Percentiles rank a stretch among this genome's conserved stretches.
Evolutionary conservation across 2,797 vertebrate species (phyloP).

Genomic region (Florisuga fusca): DNA sequence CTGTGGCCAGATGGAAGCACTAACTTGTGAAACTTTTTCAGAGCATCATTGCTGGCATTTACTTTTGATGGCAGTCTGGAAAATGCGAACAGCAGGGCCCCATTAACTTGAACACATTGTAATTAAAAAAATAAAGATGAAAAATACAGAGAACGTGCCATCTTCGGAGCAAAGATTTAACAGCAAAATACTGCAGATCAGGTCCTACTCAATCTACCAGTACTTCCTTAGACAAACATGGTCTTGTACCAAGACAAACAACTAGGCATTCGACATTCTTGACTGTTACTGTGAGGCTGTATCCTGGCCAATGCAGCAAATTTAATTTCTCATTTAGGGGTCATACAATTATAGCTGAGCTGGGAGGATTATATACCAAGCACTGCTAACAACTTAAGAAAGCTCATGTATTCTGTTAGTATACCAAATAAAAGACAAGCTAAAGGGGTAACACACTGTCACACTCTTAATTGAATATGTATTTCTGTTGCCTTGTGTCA

Average conservation of each 20-base stretch:
- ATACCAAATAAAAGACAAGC: neutral
- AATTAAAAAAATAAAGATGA: neutral
- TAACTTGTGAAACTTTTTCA: conserved; percentile 12
- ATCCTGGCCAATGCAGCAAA: neutral
- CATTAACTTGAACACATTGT: neutral
- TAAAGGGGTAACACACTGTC: neutral
- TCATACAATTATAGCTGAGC: neutral
- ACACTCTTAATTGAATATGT: neutral
- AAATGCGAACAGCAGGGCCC: neutral
- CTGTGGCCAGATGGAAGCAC: neutral
- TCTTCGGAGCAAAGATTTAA: neutral
- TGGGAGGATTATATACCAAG: neutral
- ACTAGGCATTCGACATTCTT: neutral
- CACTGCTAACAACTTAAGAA: neutral
- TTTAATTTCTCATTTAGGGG: neutral
- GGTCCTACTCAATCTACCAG: neutral
- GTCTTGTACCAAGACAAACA: neutral
- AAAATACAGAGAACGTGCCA: neutral
- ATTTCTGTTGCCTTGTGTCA: neutral
- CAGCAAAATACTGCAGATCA: neutral
- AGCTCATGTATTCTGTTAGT: neutral
- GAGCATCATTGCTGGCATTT: neutral
- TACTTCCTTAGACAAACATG: neutral
- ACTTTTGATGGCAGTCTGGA: neutral
- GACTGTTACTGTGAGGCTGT: neutral